Conservation (phyloP, 2,888 invertebrate genomes). For the Hipparchia semele region DNA sequence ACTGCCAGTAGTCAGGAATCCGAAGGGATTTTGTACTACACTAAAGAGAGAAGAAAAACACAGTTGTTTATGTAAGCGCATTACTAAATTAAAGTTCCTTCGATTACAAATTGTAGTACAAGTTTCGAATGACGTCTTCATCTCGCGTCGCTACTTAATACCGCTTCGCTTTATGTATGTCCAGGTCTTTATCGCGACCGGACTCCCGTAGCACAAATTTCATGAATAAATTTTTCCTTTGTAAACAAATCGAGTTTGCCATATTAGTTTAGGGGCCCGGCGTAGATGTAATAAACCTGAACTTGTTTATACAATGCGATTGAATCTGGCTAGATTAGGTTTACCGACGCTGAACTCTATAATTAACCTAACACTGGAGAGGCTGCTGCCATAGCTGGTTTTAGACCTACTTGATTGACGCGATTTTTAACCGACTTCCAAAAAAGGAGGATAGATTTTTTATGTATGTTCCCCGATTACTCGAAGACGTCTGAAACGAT, state of each 20-base stretch:
- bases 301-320: slow-evolving; percentile 26
- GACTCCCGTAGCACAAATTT: slow-evolving; percentile 77
- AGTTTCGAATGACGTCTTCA: background rate
- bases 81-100: too few species aligned
- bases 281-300: slow-evolving; percentile 23
- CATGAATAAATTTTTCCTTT: slow-evolving; percentile 82
- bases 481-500: too few species aligned
- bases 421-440: too few species aligned
- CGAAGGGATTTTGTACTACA: too few species aligned
- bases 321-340: slow-evolving; percentile 11
- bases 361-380: too few species aligned
- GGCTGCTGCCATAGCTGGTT: background rate
- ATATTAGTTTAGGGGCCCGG: slow-evolving; percentile 76
- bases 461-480: too few species aligned
- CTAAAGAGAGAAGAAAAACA: too few species aligned
- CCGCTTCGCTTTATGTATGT: background rate
- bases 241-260: slow-evolving; percentile 78
- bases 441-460: too few species aligned
- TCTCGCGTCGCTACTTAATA: background rate
- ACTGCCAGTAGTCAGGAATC: too few species aligned
- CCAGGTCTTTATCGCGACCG: slow-evolving; percentile 50
- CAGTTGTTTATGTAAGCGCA: too few species aligned
- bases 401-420: background rate
- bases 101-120: too few species aligned
- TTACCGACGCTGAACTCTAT: background rate